Evolutionary conservation across 2,888 invertebrate genomes (phyloP).

Genomic region (Meloe dianella): DNA sequence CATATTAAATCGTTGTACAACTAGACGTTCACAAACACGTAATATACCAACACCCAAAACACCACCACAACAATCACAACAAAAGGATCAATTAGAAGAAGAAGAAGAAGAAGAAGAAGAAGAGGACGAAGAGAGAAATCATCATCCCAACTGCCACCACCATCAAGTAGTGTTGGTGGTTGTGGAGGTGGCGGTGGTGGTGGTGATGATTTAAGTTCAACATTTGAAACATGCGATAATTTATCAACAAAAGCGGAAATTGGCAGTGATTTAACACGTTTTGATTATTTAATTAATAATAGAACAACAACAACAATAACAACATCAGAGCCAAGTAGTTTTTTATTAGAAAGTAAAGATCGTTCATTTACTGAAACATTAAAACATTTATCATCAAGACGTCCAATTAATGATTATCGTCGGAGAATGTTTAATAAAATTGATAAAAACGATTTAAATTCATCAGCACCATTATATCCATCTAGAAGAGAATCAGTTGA

Average conservation of each 20-base stretch:
- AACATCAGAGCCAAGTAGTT: conserved; percentile 38
- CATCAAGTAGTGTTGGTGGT: not conserved
- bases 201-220: conserved; percentile 20
- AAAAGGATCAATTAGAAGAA: conserved; percentile 35
- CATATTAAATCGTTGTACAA: conserved; percentile 46
- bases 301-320: conserved; percentile 16
- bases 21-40: conserved; percentile 54
- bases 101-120: conserved; percentile 18
- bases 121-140: conserved; percentile 15
- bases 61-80: conserved; percentile 34
- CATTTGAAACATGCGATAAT: conserved; percentile 36
- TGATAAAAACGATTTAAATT: conserved; percentile 37
- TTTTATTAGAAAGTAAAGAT: conserved; percentile 42
- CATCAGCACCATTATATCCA: conserved; percentile 12
- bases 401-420: conserved; percentile 42
- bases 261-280: conserved; percentile 50
- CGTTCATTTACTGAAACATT: conserved; percentile 47
- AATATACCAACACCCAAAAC: conserved; percentile 57
- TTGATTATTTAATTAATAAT: conserved; percentile 41
- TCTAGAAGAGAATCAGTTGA: conserved; percentile 37
- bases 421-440: conserved; percentile 38
- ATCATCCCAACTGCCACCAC: not conserved
- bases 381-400: conserved; percentile 42
- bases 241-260: conserved; percentile 49
- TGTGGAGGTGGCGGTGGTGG: not conserved